Evolutionary conservation across 2,797 vertebrate genomes (phyloP).

Genomic region (Chanos chanos): DNA sequence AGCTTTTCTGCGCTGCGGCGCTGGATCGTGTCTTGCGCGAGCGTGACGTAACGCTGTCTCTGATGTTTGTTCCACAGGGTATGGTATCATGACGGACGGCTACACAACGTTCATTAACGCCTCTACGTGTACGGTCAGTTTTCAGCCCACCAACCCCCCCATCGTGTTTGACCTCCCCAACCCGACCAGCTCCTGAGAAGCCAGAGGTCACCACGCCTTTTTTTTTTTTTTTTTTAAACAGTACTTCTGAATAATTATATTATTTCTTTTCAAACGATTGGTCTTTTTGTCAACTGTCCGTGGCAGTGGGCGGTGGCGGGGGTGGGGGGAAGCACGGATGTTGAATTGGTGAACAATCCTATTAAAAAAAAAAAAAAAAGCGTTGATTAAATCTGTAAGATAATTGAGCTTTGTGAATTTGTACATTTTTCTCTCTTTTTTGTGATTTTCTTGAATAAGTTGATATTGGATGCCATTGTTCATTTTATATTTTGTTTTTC

Average conservation of each 20-base stretch:
- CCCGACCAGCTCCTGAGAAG: slow-evolving; percentile 88
- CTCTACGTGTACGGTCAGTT: slow-evolving; percentile 96
- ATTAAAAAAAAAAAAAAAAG: slow-evolving; percentile 54
- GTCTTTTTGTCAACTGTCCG: slow-evolving; percentile 76
- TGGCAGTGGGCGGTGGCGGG: slow-evolving; percentile 52
- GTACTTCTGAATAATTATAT: slow-evolving; percentile 64
- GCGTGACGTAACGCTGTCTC: too few species aligned
- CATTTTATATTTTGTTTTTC: slow-evolving; percentile 74
- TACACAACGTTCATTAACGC: slow-evolving; percentile 96
- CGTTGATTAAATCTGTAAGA: slow-evolving; percentile 79
- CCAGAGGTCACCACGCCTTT: slow-evolving; percentile 36
- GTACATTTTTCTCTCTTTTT: slow-evolving; percentile 76
- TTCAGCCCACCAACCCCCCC: slow-evolving; percentile 96
- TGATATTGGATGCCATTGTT: slow-evolving; percentile 76
- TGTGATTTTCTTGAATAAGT: slow-evolving; percentile 66
- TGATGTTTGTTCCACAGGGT: slow-evolving; percentile 84
- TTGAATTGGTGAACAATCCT: slow-evolving; percentile 70
- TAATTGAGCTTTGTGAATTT: slow-evolving; percentile 88
- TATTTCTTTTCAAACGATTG: slow-evolving; percentile 75
- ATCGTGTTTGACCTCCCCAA: slow-evolving; percentile 98
- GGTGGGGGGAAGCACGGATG: background rate
- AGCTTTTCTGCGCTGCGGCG: background rate
- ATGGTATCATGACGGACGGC: slow-evolving; percentile 96
- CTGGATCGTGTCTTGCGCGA: background rate
- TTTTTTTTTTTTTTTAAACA: slow-evolving; percentile 75